Conservation (phyloP, 1,140 invertebrate genomes). For the Triops longicaudatus region DNA sequence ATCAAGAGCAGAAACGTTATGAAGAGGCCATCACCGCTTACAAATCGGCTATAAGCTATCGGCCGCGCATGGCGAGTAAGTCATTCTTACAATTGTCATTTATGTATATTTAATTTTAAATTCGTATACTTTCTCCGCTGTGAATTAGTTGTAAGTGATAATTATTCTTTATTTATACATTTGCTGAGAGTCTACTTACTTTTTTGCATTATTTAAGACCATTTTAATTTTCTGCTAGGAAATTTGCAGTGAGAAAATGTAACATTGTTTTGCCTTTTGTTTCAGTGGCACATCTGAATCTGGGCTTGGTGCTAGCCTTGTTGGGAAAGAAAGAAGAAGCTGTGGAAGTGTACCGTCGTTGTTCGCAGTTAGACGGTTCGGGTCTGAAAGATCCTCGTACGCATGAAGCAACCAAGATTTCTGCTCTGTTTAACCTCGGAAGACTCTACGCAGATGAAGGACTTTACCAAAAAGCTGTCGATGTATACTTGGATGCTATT, state of each 20-base stretch:
- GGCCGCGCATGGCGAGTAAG: conserved; percentile 90
- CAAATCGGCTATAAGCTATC: conserved; percentile 81
- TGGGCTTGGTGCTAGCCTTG: conserved; percentile 76
- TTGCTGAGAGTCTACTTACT: no score
- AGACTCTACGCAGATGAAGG: conserved; percentile 80
- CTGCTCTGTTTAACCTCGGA: conserved; percentile 83
- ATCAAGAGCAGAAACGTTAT: conserved; percentile 79
- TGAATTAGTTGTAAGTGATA: neutral
- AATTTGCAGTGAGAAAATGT: no score
- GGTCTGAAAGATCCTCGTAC: conserved; percentile 79
- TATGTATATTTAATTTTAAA: neutral
- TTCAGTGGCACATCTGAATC: conserved; percentile 90
- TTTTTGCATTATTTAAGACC: no score
- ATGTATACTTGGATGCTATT: conserved; percentile 78
- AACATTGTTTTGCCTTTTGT: conserved; percentile 34
- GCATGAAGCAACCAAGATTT: conserved; percentile 81
- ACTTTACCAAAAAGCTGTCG: conserved; percentile 70
- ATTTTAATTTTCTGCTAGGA: no score
- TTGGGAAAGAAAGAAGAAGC: conserved; percentile 74
- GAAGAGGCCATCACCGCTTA: conserved; percentile 87
- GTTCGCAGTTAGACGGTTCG: conserved; percentile 71
- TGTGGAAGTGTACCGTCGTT: conserved; percentile 66
- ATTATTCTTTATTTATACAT: no score
- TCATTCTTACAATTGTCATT: no score
- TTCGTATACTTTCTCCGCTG: neutral